These are phyloP conservation scores for Ovibos moschatus DNA, from an alignment of 2,113 vertebrate species.

Conservation along the genomic window DNA sequence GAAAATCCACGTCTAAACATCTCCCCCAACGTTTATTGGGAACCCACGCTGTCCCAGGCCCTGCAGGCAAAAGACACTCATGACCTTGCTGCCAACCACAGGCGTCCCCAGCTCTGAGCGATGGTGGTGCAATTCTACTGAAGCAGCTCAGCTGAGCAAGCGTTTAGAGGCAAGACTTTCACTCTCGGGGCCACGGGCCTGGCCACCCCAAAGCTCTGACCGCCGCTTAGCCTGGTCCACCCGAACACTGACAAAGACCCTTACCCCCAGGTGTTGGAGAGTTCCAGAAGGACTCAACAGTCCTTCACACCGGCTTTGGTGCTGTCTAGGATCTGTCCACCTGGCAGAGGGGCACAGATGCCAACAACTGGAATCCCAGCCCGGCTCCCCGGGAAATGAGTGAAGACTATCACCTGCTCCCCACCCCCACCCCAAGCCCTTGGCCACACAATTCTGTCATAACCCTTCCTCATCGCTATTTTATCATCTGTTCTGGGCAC, in stretches of 20 bases:
- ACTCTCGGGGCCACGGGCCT: background rate
- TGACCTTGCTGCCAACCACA: rapidly evolving
- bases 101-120: rapidly evolving
- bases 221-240: background rate
- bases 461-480: background rate
- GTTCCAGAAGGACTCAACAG: background rate
- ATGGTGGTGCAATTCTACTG: rapidly evolving
- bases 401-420: rapidly evolving
- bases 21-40: rapidly evolving
- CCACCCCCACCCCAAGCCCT: background rate
- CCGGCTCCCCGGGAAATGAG: rapidly evolving
- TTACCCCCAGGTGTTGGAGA: background rate
- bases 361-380: background rate
- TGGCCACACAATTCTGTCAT: rapidly evolving
- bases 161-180: rapidly evolving
- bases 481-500: background rate
- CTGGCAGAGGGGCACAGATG: rapidly evolving
- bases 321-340: background rate
- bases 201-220: no score
- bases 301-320: rapidly evolving
- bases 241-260: rapidly evolving
- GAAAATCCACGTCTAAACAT: rapidly evolving
- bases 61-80: rapidly evolving
- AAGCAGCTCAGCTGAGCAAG: rapidly evolving
- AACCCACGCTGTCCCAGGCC: no score